Evolutionary conservation across 2,888 invertebrate species (phyloP), one percentile per base, ranked within the genome.

Genomic region (Hoplodrina ambigua): DNA sequence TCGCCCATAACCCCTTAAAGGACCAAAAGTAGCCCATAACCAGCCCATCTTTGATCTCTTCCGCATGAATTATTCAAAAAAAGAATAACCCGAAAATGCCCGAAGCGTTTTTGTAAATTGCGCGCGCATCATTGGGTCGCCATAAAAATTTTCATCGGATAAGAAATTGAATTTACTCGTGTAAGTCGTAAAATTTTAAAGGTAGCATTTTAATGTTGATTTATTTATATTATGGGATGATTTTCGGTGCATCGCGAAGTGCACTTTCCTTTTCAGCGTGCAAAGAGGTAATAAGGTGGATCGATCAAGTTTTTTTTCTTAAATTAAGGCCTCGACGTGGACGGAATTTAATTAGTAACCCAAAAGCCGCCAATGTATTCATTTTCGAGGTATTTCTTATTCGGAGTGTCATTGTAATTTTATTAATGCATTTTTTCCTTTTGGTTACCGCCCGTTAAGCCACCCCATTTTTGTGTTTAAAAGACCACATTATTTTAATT

Each of bases 31-130:
- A 77, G 56, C 85, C 72, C 75, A 84, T 81, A 75, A 80, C 81
- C 72, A 72, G 58, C 66, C 77, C 72, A 78, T 85, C 81, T 79
- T 71, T 76, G 82, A 81, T 74, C 61, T 78, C 72, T 79, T 78
- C 86, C 82, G 84, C 69, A 84, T 81, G 69, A 82, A 84, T 85
- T 75, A 85, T 84, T 82, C 61, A 78, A 78, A 84, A 80, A 81
- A 78, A 75, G 62, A 69, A 70, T 69, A 69, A 72, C 72, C 75
- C 81, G 72, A 83, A 76, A 65, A 73, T 66, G 81, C 85, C 81
- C 73, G 79, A 70, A 75, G 85, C 82, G 77, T 82, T 81, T 90
- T 89, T 87, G 88, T 87, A 86, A 79, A 78, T 78, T 83, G 89
- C 85, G 79, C 80, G 84, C 81, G 81, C 79, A 81, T 84, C 81